phyloP scores from a whole-genome alignment of 2,888 invertebrate species.

The Macrophya annulata region DNA sequence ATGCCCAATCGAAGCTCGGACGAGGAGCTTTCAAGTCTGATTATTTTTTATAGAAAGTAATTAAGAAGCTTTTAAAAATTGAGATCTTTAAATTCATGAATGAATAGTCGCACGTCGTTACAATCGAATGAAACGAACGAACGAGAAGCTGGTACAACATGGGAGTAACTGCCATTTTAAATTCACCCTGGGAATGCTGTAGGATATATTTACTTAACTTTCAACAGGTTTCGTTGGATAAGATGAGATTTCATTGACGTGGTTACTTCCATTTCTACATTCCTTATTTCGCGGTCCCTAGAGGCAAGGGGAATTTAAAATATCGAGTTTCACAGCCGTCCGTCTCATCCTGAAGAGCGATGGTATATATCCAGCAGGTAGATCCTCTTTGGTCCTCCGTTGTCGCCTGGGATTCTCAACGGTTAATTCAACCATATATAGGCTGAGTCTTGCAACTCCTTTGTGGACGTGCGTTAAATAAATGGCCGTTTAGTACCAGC shows the following conservation, averaged over 20 bases:
- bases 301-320: slow-evolving; percentile 8
- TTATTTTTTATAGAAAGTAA: not conserved
- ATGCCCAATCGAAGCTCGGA: not conserved
- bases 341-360: not conserved
- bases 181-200: slow-evolving; percentile 16
- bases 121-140: slow-evolving; percentile 5
- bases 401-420: not conserved
- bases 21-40: not conserved
- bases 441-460: not conserved
- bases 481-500: slow-evolving; percentile 20
- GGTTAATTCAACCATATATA: slow-evolving; percentile 15
- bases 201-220: slow-evolving; percentile 16
- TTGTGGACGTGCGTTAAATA: not conserved
- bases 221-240: slow-evolving; percentile 33
- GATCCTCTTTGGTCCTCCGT: not conserved
- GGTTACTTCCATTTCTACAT: slow-evolving; percentile 30
- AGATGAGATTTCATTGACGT: slow-evolving; percentile 40
- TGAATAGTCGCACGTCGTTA: not conserved
- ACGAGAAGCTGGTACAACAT: not conserved
- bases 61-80: not conserved
- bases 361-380: not conserved
- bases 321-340: slow-evolving; percentile 18
- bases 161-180: slow-evolving; percentile 20
- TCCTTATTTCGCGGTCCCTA: slow-evolving; percentile 24
- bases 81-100: slow-evolving; percentile 14